Evolutionary conservation across 2,888 invertebrate species (phyloP), one percentile per base, ranked within the genome.

Genomic region (Oconnorella tubifera): DNA sequence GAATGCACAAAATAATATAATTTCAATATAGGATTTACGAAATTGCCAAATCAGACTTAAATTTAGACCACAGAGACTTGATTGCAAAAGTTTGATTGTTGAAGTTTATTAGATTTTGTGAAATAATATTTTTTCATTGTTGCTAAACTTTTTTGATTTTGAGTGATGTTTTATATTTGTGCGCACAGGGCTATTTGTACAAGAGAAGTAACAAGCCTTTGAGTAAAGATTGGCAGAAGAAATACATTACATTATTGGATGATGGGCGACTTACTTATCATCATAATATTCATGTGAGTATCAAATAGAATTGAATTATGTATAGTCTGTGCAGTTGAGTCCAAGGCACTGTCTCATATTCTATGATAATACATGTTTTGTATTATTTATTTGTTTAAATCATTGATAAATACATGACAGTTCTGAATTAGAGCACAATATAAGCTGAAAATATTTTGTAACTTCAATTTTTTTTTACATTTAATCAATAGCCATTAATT

Each of bases 211-310:
- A 78, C 71, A 85, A 85, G 74, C 90, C 94, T 0, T 83, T 97
- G 71, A 97, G 96, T 81, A 94, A 94, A 80, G 95, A 99, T 79
- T 97, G 98, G 95, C 99, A 99, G 85, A 99, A 99, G 86, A 99
- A 99, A 81, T 99, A 97, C 82, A 70, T 72, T 3, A 65, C 67
- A 1, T 56, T 66, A 4, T 48, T 66, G 62, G 62, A 62, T 25
- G 66, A 63, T 29, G 66, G 66, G 23, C 56, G 62, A 55, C 32
- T 66, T 19, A 58, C 62, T 10, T 66, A 66, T 31, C 62, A 66
- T 32, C 48, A 50, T 23, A 63, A 57, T 28, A 57, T 66, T 19
- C 48, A 66, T 23, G 66, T 66, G 28, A 2, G 62, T 33, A 27
- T 31, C 19, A 3, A 29, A 31, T 56, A 25, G n/a, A n/a, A n/a